Evolutionary conservation across 2,888 invertebrate genomes (phyloP), one percentile per base, ranked within the genome.

Genomic region (Siphlonurus alternatus): DNA sequence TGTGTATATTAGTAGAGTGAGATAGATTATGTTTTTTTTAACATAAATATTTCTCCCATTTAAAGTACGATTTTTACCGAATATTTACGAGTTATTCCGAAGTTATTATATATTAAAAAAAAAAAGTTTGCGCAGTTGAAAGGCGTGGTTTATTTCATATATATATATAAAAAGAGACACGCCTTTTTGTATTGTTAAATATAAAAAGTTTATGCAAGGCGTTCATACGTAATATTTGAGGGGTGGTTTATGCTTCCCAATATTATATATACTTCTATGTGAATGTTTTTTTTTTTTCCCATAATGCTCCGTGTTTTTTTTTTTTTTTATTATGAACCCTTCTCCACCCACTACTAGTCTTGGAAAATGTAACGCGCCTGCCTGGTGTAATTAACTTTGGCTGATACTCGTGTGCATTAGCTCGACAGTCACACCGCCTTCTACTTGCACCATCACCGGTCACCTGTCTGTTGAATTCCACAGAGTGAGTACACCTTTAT

Each of bases 141-240:
- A 38, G 38, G 38, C 38, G 38, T 38, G 38, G 38, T 38, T 38
- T 38, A 38, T 38, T 10, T 10, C 5, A 38, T 38, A 38, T 38
- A 38, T 38, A 10, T 38, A 10, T 38, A 38, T 38, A 38, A 38
- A 38, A 38, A 38, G 15, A 22, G 56, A 22, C 56, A n/a, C 56
- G 56, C 56, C 56, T 56, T 56, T 56, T 56, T 56, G 56, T 22
- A 56, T 56, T 56, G 56, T 56, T 56, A 56, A 56, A 20, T 56
- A 20, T 5, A 56, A n/a, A 56, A 10, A 10, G 38, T 15, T 38
- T 5, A 10, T 38, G 38, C 5, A 38, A 38, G 5, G 38, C 38
- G 15, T 38, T 38, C 38, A 38, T 38, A 38, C 38, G 38, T 38
- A 38, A 38, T 38, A 15, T 38, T 10, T 38, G 38, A 5, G 5